phyloP scores from a whole-genome alignment of 2,113 vertebrate species.

The Blennius ocellaris region DNA sequence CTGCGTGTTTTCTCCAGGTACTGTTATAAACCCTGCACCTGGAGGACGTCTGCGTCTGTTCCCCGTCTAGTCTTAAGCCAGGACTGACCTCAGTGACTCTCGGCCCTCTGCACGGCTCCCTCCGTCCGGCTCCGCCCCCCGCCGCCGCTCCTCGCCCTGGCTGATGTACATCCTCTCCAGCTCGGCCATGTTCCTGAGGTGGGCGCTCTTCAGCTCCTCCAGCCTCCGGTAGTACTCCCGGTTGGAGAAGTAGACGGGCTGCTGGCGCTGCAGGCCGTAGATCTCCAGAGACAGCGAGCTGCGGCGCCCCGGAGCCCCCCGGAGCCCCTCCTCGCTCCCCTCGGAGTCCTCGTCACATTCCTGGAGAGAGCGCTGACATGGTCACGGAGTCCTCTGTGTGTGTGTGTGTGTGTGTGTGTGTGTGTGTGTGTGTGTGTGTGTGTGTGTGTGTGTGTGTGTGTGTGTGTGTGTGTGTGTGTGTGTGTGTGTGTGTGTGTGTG shows the following conservation, averaged over 20 bases:
- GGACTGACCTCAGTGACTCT: slow-evolving; percentile 40
- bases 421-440: too few species aligned
- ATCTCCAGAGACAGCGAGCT: slow-evolving; percentile 66
- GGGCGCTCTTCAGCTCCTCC: slow-evolving; percentile 87
- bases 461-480: too few species aligned
- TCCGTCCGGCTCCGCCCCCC: slow-evolving; percentile 2
- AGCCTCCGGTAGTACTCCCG: slow-evolving; percentile 91
- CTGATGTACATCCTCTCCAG: slow-evolving; percentile 88
- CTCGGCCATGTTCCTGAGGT: slow-evolving; percentile 88
- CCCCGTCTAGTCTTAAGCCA: background rate
- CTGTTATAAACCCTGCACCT: too few species aligned
- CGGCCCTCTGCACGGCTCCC: slow-evolving; percentile 9
- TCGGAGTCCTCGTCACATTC: slow-evolving; percentile 51
- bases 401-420: too few species aligned
- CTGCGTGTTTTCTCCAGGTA: too few species aligned
- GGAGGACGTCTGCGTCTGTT: too few species aligned
- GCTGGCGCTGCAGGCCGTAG: slow-evolving; percentile 59
- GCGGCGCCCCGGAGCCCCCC: slow-evolving; percentile 1
- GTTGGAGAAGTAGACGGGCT: slow-evolving; percentile 83
- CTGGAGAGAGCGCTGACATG: slow-evolving; percentile 5
- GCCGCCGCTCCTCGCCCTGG: slow-evolving; percentile 74
- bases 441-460: too few species aligned
- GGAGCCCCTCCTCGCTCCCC: slow-evolving; percentile 35
- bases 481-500: too few species aligned
- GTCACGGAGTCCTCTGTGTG: too few species aligned